Base-by-base conservation (phyloP, 2,797 vertebrate genomes). In the Eulemur coronatus region DNA sequence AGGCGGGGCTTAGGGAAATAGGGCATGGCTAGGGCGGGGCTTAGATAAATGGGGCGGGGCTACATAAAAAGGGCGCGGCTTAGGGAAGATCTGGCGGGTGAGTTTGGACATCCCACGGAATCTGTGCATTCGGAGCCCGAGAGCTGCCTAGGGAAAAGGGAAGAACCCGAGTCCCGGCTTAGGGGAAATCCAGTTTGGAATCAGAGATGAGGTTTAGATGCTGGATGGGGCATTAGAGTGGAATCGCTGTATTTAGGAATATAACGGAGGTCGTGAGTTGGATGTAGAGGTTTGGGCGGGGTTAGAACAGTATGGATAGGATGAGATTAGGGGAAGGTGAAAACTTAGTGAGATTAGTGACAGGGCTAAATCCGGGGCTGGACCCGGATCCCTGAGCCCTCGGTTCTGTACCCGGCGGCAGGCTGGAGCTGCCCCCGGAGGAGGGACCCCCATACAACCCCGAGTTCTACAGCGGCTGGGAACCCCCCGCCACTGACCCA, bases 401-500 rank as follows among this genome's bases (percentile, higher is more conserved):
- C 4, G 0, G 15, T 30, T 41, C 17, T 1, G 2, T 46, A n/a
- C 52, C 35, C 8, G 81, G 20, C 20, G 92, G 11, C 98, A 99
- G 98, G 98, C 98, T 98, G 97, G 98, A 98, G 98, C 98, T 96
- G 94, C 99, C 9, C 65, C 98, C 14, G 3, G 98, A 98, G 38
- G 96, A 98, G 33, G 98, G 96, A 0, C 38, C 98, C 8, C 97
- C 98, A 0, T 99, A 99, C 98, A 97, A 91, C 8, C 99, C 99
- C 0, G 98, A 98, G 67, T 99, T 99, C 98, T 96, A 96, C 78
- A 98, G 98, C 1, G 99, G 99, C 48, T 99, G 99, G 99, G 98
- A 99, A 94, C 99, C 99, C 0, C 98, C 98, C 3, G 96, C 97
- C 48, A 38, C 57, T 6, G 98, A 98, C 96, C 97, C 98, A 0